These are phyloP conservation scores for Andrena flavipes DNA, from an alignment of 2,888 invertebrate species.

Conservation along the genomic window DNA sequence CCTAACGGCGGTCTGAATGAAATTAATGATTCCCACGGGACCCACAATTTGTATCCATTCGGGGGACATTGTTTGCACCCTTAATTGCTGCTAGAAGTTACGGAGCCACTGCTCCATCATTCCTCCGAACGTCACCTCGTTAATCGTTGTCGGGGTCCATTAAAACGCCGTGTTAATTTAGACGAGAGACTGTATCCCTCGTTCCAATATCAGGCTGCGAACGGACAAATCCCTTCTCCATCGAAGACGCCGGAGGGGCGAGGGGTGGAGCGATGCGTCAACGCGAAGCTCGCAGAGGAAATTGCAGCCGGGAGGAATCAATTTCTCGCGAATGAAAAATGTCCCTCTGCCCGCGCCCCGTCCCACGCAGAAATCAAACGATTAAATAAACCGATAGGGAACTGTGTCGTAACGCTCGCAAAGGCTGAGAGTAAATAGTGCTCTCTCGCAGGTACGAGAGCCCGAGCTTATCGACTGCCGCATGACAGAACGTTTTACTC, in stretches of 20 bases:
- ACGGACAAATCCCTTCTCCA: not conserved
- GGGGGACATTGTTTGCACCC: constrained; percentile 27
- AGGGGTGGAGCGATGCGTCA: not conserved
- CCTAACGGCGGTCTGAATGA: not conserved
- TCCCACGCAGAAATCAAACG: not conserved
- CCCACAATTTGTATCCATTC: constrained; percentile 31
- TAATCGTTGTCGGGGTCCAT: not conserved
- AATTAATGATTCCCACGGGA: constrained; percentile 30
- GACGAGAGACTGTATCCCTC: not conserved
- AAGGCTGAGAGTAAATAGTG: constrained; percentile 30
- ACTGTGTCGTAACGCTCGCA: constrained; percentile 10
- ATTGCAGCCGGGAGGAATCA: not conserved
- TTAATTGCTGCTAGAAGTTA: constrained; percentile 39
- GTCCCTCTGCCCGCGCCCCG: not conserved
- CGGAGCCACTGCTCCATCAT: not conserved
- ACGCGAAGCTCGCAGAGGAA: not conserved
- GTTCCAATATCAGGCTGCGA: not conserved
- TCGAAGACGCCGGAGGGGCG: no score
- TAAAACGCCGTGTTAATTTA: not conserved
- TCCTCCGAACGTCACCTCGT: not conserved
- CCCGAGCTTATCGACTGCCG: constrained; percentile 34
- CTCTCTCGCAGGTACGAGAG: constrained; percentile 19
- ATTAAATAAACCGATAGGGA: constrained; percentile 22
- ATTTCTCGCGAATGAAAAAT: not conserved
- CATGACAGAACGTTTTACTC: constrained; percentile 58